Evolutionary conservation across 2,888 invertebrate genomes (phyloP), one percentile per base, ranked within the genome.

Genomic region (Trilocha varians): DNA sequence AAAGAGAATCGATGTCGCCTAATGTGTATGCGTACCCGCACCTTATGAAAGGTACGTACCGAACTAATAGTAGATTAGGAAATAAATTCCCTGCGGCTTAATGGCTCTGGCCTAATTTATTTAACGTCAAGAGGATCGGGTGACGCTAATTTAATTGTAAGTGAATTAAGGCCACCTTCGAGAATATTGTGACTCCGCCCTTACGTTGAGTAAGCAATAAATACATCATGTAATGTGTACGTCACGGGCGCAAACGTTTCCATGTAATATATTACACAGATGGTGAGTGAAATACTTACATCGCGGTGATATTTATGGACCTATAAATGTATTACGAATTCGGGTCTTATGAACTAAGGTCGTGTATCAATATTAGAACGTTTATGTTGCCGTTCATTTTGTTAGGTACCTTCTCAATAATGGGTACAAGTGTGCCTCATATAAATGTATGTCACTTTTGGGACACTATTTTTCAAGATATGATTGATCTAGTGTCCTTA

Each of bases 101-200:
- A 74, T 72, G 67, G 69, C 57, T 63, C 59, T 61, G 62, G 64
- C 65, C 64, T 75, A 73, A 78, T 77, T 77, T 71, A 74, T 72
- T 76, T 74, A 73, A 63, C 66, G 65, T 67, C 70, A 63, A 62
- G 64, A 64, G 63, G 67, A 70, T 71, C 65, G 65, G 65, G 68
- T 72, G 72, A 73, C 73, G 64, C 59, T 73, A 73, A 76, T 76
- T 77, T 74, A 72, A 77, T 75, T 75, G 69, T 70, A 65, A 72
- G 63, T 66, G 66, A 70, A 78, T 78, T 73, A 72, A 63, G 72
- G 66, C 59, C 69, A 66, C 66, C 72, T 71, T 63, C 53, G 67
- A 68, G 70, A 65, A 67, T 68, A 65, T 61, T 60, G 63, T 60
- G 60, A 59, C 54, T 47, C 44, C 39, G 55, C 54, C 57, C 49